phyloP scores from a whole-genome alignment of 2,888 invertebrate genomes.

The Cosmia pyralina region DNA sequence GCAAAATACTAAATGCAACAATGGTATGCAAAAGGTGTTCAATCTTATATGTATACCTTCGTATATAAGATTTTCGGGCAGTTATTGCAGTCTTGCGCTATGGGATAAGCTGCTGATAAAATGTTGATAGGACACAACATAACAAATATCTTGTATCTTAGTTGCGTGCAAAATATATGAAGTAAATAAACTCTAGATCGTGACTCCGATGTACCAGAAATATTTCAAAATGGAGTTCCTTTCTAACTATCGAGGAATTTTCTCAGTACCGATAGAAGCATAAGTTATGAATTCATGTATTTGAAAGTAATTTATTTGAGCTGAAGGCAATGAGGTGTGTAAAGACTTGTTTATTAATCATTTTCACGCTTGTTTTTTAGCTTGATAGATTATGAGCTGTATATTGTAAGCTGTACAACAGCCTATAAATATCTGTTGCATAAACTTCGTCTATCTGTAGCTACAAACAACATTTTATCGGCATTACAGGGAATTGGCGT shows the following conservation, averaged over 20 bases:
- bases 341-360: conserved; percentile 19
- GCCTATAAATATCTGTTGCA: not conserved
- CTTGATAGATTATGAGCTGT: not conserved
- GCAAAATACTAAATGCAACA: not conserved
- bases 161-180: conserved; percentile 45
- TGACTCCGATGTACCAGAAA: conserved; percentile 78
- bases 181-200: conserved; percentile 65
- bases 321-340: conserved; percentile 34
- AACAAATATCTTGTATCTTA: not conserved
- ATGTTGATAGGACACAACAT: not conserved
- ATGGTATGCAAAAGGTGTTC: too few relatives aligned
- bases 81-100: not conserved
- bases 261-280: conserved; percentile 71
- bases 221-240: conserved; percentile 76
- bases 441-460: not conserved
- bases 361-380: not conserved
- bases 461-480: not conserved
- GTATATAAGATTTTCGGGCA: not conserved
- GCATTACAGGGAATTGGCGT: not conserved
- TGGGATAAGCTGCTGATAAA: not conserved
- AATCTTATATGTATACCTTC: too few relatives aligned
- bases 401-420: not conserved
- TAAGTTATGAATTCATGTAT: conserved; percentile 27
- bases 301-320: conserved; percentile 41
- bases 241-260: conserved; percentile 73